Evolutionary conservation across 92 coral and sea anemone species (phyloP).

Genomic region (Phenganax subtilis): DNA sequence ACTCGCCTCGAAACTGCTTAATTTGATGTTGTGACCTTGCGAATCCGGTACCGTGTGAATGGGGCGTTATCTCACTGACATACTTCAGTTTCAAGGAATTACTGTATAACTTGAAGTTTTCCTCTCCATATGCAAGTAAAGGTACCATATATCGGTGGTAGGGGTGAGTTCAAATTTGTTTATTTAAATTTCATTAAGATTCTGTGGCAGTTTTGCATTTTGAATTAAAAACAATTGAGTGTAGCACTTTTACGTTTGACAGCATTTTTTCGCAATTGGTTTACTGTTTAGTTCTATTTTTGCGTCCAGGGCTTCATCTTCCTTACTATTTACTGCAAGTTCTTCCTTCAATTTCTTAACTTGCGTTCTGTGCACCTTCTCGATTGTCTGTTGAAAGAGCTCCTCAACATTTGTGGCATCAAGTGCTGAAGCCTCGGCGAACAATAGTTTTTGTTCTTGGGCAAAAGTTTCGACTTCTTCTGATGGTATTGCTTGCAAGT

Average conservation of each 20-base stretch:
- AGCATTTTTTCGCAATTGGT: slow-evolving; percentile 35
- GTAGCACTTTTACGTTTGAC: slow-evolving; percentile 13
- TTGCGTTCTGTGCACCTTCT: slow-evolving; percentile 84
- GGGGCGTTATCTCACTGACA: too few species aligned
- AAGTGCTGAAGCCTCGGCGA: slow-evolving; percentile 94
- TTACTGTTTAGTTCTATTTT: slow-evolving; percentile 59
- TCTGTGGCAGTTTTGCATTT: background rate
- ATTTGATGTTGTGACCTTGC: too few species aligned
- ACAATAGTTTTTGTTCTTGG: slow-evolving; percentile 64
- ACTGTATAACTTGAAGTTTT: too few species aligned
- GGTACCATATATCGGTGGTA: too few species aligned
- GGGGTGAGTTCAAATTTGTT: too few species aligned
- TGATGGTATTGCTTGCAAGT: slow-evolving; percentile 76
- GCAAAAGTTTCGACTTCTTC: slow-evolving; percentile 89
- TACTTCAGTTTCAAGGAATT: too few species aligned
- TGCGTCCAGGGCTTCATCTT: slow-evolving; percentile 17
- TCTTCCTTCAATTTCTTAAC: slow-evolving; percentile 92
- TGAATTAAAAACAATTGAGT: background rate
- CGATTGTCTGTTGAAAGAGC: slow-evolving; percentile 89
- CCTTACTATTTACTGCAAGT: slow-evolving; percentile 39
- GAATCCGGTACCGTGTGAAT: too few species aligned
- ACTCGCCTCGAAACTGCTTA: too few species aligned
- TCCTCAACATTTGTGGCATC: slow-evolving; percentile 97
- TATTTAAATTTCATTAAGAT: too few species aligned
- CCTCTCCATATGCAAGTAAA: too few species aligned